Conservation (phyloP, 2,797 vertebrate genomes). For the Diceros bicornis region DNA sequence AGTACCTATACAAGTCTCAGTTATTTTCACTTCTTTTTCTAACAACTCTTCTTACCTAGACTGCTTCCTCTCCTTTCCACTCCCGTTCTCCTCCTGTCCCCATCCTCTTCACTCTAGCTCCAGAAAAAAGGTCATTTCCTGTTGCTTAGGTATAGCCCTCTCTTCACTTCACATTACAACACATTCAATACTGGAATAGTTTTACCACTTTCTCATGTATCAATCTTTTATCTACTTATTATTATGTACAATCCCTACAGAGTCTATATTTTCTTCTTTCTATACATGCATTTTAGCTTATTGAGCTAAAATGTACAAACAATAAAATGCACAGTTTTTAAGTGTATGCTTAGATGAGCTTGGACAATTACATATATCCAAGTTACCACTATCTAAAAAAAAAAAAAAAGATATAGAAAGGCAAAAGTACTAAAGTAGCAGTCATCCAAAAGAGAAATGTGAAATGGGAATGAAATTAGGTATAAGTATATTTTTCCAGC, state of each 20-base stretch:
- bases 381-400: not conserved
- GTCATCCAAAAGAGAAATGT: not conserved
- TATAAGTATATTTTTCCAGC: not conserved
- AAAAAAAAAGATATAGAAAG: not conserved
- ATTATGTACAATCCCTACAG: not conserved
- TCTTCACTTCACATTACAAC: not conserved
- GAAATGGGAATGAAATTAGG: constrained; percentile 9
- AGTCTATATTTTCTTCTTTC: not conserved
- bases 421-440: constrained; percentile 3
- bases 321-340: constrained; percentile 10
- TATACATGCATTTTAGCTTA: not conserved
- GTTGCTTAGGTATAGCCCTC: not conserved
- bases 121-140: not conserved
- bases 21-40: not conserved
- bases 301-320: not conserved
- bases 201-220: not conserved
- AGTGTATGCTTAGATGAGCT: not conserved
- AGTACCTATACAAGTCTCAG: not conserved
- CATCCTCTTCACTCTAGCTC: not conserved
- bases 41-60: not conserved
- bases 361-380: not conserved
- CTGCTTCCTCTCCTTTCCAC: not conserved
- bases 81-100: not conserved
- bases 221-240: not conserved
- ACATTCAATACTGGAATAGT: not conserved